Evolutionary conservation across 2,113 vertebrate species (phyloP), one percentile per base, ranked within the genome.

Genomic region (Phalacrocorax brasilianus): DNA sequence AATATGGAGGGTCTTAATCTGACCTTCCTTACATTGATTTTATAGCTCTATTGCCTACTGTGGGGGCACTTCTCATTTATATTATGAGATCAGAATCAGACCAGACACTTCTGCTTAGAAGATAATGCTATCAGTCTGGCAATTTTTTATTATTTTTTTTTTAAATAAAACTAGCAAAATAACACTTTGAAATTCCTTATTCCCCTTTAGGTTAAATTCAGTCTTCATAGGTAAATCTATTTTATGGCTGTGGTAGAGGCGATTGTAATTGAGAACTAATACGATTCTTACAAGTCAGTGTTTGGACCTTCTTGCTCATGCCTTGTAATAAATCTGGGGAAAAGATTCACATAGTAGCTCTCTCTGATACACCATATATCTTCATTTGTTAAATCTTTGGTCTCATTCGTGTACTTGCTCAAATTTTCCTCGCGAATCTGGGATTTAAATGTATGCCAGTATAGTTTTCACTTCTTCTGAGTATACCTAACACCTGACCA

Each of bases 201-300:
- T 94, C 8, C 3, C 7, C 7, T 58, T 65, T 23, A 53, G 26
- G 14, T 82, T 56, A 75, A 65, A 59, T 82, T 84, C 32, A 61
- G 6, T 38, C 14, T 68, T 59, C 27, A 15, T 7, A 24, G 19
- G 27, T 77, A 89, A 59, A 71, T 63, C 13, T 50, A 18, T 14
- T 61, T 81, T 56, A 53, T 44, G 27, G 23, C 12, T 92, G 12
- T 2, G 1, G 49, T 86, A 33, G 17, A 62, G 14, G 11, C 12
- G 11, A 38, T 49, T 44, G 18, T 24, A 72, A 45, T 42, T 2
- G 1, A 67, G 33, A 38, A 14, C 20, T 55, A 61, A 61, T 61
- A 45, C 0, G 1, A 30, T 44, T 72, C 14, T 47, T 58, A 4
- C 5, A 53, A 14, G 14, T 47, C 32, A 30, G 4, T 12, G 6